Evolutionary conservation across 2,113 vertebrate genomes (phyloP).

Genomic region (Petrocephalus microphthalmus): DNA sequence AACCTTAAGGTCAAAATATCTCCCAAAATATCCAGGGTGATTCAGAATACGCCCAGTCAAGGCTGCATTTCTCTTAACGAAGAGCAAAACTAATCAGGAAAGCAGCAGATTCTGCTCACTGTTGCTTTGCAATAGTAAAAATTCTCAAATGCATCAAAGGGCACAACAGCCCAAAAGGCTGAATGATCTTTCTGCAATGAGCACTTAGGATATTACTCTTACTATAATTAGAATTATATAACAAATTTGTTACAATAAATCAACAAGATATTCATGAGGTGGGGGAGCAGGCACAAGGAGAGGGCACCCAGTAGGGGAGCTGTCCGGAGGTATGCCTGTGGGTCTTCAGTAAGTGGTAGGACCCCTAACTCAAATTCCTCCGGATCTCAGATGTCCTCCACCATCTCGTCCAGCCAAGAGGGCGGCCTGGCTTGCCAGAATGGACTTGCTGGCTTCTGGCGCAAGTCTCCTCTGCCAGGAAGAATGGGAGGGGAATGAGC

Average conservation of each 20-base stretch:
- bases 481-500: slow-evolving; percentile 36
- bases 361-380: slow-evolving; percentile 59
- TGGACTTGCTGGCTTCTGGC: slow-evolving; percentile 73
- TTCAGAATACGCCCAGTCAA: neutral
- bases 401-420: slow-evolving; percentile 65
- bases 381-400: slow-evolving; percentile 74
- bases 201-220: neutral
- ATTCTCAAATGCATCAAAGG: neutral
- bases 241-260: neutral
- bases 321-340: slow-evolving; percentile 50
- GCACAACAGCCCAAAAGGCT: neutral
- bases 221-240: neutral
- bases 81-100: neutral
- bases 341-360: slow-evolving; percentile 39
- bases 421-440: slow-evolving; percentile 68
- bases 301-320: slow-evolving; percentile 49
- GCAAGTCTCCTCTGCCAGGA: slow-evolving; percentile 74
- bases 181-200: neutral
- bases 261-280: neutral
- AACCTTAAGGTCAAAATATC: neutral
- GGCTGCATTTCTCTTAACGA: neutral
- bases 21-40: neutral
- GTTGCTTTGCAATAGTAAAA: neutral
- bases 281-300: slow-evolving; percentile 15
- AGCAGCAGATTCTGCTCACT: neutral